Percentiles rank a stretch among this genome's conserved stretches.
Conservation (phyloP, 2,797 vertebrate species). For the Eleutherodactylus coqui region DNA sequence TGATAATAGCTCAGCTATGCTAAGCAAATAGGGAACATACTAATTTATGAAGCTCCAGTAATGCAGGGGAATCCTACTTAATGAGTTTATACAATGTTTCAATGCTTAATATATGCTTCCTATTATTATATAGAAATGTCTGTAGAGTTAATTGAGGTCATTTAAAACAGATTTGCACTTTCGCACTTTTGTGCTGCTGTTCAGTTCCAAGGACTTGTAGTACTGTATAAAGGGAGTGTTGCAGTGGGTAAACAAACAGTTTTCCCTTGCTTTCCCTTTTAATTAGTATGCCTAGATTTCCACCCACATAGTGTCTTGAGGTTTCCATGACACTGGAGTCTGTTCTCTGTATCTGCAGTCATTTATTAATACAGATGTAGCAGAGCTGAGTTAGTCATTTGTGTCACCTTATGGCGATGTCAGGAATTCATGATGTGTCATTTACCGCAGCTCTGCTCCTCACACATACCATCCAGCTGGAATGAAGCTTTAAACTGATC, state of each 20-base stretch:
- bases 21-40: background rate
- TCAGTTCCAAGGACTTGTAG: background rate
- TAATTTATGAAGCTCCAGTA: background rate
- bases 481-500: background rate
- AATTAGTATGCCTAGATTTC: background rate
- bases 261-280: background rate
- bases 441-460: background rate
- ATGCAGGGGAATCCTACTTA: background rate
- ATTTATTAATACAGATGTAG: background rate
- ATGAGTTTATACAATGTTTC: slow-evolving; percentile 6
- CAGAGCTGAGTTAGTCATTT: background rate
- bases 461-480: background rate
- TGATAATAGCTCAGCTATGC: background rate
- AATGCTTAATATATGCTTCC: background rate
- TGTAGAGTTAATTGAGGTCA: slow-evolving; percentile 10
- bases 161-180: background rate
- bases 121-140: slow-evolving; percentile 12
- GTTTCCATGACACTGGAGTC: background rate
- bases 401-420: background rate
- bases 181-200: background rate
- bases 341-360: background rate
- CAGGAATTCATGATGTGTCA: background rate
- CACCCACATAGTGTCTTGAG: background rate
- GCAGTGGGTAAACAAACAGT: background rate
- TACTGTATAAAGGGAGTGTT: background rate